Percentiles rank a stretch among this genome's conserved stretches.
phyloP scores from a whole-genome alignment of 2,797 vertebrate genomes.

The Pseudopleuronectes americanus region DNA sequence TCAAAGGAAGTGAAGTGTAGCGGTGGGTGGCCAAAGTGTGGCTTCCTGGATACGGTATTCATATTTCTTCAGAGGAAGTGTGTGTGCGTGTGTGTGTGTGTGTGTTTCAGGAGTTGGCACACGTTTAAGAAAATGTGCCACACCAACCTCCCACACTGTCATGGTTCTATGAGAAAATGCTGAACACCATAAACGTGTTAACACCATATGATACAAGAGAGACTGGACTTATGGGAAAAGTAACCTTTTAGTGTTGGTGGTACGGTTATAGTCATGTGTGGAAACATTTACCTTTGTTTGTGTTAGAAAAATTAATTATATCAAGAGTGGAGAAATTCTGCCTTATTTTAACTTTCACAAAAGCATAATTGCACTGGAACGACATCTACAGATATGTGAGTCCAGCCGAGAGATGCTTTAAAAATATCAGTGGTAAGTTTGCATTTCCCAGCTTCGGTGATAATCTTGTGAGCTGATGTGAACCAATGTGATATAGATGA shows the following conservation, averaged over 20 bases:
- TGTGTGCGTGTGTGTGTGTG: constrained; percentile 7
- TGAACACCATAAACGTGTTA: background rate
- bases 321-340: background rate
- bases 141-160: constrained; percentile 33
- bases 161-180: constrained; percentile 11
- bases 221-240: background rate
- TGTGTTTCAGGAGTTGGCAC: constrained; percentile 35
- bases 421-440: background rate
- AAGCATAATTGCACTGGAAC: too few species aligned
- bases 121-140: constrained; percentile 41
- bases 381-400: background rate
- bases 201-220: background rate
- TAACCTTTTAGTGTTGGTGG: background rate
- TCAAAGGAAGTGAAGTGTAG: constrained; percentile 75
- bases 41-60: constrained; percentile 80
- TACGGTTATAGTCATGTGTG: background rate
- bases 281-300: background rate
- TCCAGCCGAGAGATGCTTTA: background rate
- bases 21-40: constrained; percentile 78
- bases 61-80: constrained; percentile 72
- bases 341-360: too few species aligned
- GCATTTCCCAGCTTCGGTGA: background rate
- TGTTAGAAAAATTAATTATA: background rate
- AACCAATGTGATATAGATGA: background rate
- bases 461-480: background rate